Base-by-base conservation (phyloP, 92 coral and sea anemone genomes). In the Pocillopora grandis region DNA sequence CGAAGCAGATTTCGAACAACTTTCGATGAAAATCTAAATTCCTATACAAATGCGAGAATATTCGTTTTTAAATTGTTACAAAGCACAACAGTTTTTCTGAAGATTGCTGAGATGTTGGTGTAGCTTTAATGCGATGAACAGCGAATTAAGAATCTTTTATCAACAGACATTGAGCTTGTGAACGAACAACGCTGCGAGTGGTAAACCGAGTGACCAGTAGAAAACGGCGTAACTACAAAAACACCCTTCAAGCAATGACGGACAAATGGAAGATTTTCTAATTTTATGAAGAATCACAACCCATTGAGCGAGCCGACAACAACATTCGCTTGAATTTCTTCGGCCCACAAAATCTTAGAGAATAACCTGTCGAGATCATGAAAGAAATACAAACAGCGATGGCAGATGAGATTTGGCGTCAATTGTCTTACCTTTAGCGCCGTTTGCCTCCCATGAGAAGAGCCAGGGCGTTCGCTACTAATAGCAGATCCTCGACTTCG, bases 381-480 rank as follows among this genome's bases (percentile, higher is more conserved):
- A 58, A 58, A 21, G n/a, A 82, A 81, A 71, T 15, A 10, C 49
- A 60, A 72, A 60, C 56, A 72, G 75, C 71, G 23, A 27, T 11
- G 18, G 48, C 19, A 70, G 55, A 10, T 16, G 23, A n/a, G 64
- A 62, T 83, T 83, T 83, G 19, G 42, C 36, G 64, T 18, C 35
- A 63, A 18, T 73, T 75, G 61, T n/a, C 86, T 79, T 86, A 88
- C 92, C 92, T 88, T 91, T 37, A 67, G 57, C 73, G 83, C 57
- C 15, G 88, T 42, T 55, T 85, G 94, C 81, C 86, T 82, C 69
- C 92, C 80, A 61, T 85, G 87, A 0, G 86, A 73, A 76, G 89
- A 91, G 4, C 69, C 36, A 76, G 93, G 90, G 95, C 93, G 95
- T 75, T 91, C 95, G 62, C 85, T 84, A 71, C 81, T 66, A 6